Evolutionary conservation across 2,888 invertebrate species (phyloP).

Genomic region (Sisyra terminalis): DNA sequence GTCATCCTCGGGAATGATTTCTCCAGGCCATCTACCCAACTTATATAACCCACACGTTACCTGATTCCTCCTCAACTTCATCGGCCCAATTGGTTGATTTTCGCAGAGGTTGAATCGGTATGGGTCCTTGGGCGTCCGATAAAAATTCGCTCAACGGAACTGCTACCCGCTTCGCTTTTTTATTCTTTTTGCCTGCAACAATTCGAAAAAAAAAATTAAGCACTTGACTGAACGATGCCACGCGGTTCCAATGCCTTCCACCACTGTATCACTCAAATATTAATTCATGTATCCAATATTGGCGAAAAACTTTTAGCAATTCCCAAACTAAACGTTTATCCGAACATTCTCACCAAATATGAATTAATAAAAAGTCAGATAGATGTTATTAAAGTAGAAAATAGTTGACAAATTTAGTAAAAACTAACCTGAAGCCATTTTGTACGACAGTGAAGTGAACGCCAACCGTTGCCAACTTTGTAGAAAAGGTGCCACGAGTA

Average conservation of each 20-base stretch:
- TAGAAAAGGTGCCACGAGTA: neutral
- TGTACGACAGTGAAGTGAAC: slow-evolving; percentile 18
- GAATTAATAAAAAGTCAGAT: no score
- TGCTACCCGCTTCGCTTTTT: slow-evolving; percentile 73
- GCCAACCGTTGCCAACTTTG: neutral
- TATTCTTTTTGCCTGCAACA: slow-evolving; percentile 61
- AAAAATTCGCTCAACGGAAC: slow-evolving; percentile 69
- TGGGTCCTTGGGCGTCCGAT: slow-evolving; percentile 38
- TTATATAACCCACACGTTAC: slow-evolving; percentile 28
- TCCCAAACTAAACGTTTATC: neutral
- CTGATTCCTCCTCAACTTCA: slow-evolving; percentile 63
- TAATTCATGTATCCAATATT: neutral
- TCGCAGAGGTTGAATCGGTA: slow-evolving; percentile 32
- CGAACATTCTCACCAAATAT: no score
- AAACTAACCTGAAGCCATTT: slow-evolving; percentile 60
- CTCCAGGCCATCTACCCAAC: neutral
- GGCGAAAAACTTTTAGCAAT: neutral
- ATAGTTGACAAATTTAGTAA: slow-evolving; percentile 10
- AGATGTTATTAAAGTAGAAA: slow-evolving; percentile 3
- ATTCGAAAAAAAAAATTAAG: slow-evolving; percentile 9
- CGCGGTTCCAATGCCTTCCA: slow-evolving; percentile 11
- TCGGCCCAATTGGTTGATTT: slow-evolving; percentile 58
- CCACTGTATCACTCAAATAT: neutral
- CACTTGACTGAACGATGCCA: slow-evolving; percentile 10
- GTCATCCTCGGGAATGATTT: slow-evolving; percentile 19